These are phyloP conservation scores for Argynnis bischoffii DNA, from an alignment of 2,888 invertebrate genomes.

Conservation along the genomic window DNA sequence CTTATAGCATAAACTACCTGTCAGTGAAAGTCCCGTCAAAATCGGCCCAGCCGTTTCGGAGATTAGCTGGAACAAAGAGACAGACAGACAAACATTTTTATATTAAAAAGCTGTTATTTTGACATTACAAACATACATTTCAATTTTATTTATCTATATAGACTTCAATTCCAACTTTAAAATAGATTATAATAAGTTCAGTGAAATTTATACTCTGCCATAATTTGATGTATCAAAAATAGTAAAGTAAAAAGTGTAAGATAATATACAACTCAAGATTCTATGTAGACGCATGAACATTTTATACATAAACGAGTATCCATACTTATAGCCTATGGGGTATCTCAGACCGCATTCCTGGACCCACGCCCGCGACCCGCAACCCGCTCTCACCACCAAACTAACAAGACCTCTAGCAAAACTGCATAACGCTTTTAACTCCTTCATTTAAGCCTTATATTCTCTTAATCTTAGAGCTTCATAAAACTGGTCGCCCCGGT, in stretches of 20 bases:
- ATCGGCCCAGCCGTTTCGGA: too few species aligned
- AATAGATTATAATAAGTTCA: neutral
- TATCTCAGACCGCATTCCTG: constrained; percentile 78
- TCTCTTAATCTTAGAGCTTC: constrained; percentile 31
- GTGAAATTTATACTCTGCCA: neutral
- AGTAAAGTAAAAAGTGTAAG: neutral
- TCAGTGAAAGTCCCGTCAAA: too few species aligned
- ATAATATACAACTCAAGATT: constrained; percentile 37
- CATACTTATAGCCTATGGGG: constrained; percentile 70
- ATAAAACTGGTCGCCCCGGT: constrained; percentile 35
- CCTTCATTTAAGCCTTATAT: constrained; percentile 42
- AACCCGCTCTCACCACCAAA: constrained; percentile 47
- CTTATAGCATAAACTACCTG: too few species aligned
- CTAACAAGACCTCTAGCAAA: constrained; percentile 32
- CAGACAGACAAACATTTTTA: too few species aligned
- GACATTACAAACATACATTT: too few species aligned
- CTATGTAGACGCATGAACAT: constrained; percentile 47
- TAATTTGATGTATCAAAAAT: neutral
- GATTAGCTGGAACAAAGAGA: too few species aligned
- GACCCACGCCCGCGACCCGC: constrained; percentile 55
- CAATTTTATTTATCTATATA: too few species aligned
- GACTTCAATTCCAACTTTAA: too few species aligned
- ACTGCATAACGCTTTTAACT: constrained; percentile 17
- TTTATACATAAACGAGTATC: constrained; percentile 61
- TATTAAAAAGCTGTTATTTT: too few species aligned